These are phyloP conservation scores for Madoqua kirkii DNA, from an alignment of 2,113 vertebrate species.

Conservation along the genomic window DNA sequence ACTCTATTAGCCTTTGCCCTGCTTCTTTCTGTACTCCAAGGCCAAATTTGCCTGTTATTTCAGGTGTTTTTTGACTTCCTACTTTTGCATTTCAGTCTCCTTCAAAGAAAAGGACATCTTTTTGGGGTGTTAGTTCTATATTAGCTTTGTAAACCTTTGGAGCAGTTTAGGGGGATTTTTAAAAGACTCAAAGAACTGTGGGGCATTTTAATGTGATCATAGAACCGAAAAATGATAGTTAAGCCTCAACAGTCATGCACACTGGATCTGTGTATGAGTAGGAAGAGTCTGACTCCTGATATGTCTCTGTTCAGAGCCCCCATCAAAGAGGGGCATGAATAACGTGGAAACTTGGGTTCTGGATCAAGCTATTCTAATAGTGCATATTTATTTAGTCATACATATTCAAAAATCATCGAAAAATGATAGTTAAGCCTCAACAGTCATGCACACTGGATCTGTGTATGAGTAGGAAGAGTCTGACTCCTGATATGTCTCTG, in stretches of 20 bases:
- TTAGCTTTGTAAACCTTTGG: neutral
- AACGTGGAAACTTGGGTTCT: neutral
- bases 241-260: neutral
- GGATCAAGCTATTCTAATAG: neutral
- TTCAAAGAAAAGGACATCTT: neutral
- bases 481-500: neutral
- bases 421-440: neutral
- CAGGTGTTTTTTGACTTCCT: neutral
- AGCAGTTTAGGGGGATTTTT: neutral
- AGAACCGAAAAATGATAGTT: neutral
- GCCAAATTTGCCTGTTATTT: neutral
- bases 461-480: neutral
- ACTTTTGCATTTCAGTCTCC: neutral
- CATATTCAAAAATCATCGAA: neutral
- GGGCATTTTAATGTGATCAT: neutral
- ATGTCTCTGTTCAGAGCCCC: neutral
- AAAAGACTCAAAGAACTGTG: neutral
- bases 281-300: neutral
- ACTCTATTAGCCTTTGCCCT: neutral
- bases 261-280: accelerated
- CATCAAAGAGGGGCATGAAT: neutral
- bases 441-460: accelerated
- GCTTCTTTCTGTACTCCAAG: neutral
- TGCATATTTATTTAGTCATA: neutral
- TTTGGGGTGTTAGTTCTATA: neutral